These are phyloP conservation scores for Clistopyga incitator DNA, from an alignment of 2,888 invertebrate species.

Conservation along the genomic window DNA sequence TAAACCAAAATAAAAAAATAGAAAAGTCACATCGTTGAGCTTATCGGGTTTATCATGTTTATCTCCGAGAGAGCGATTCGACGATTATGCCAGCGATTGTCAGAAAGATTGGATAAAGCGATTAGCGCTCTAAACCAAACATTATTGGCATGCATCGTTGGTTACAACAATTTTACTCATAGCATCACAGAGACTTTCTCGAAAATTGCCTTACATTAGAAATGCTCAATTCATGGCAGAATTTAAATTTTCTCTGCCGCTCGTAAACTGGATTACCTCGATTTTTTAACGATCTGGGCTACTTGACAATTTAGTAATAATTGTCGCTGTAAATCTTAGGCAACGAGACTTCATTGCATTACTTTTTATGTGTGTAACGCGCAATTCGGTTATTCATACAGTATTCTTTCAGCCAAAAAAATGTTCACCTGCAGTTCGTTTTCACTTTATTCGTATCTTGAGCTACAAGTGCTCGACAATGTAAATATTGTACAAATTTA, in stretches of 20 bases:
- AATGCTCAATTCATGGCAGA: background rate
- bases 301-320: background rate
- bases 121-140: background rate
- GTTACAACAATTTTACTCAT: background rate
- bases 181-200: background rate
- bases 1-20: constrained; percentile 28
- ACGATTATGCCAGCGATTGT: background rate
- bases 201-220: constrained; percentile 19
- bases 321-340: background rate
- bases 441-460: background rate
- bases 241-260: background rate
- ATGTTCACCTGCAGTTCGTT: no score
- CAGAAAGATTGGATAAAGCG: background rate
- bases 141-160: background rate
- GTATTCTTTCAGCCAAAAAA: background rate
- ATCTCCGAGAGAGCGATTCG: constrained; percentile 1
- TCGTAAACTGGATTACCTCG: background rate
- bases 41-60: constrained; percentile 33
- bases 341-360: no score
- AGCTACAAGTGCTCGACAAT: background rate
- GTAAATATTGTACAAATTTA: constrained; percentile 16
- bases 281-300: background rate
- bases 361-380: no score
- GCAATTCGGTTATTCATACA: background rate
- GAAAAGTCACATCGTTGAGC: constrained; percentile 24